Percentiles rank a stretch among this genome's conserved stretches.
Evolutionary conservation across 2,888 invertebrate genomes (phyloP).

Genomic region (Drosophila kanekoi): DNA sequence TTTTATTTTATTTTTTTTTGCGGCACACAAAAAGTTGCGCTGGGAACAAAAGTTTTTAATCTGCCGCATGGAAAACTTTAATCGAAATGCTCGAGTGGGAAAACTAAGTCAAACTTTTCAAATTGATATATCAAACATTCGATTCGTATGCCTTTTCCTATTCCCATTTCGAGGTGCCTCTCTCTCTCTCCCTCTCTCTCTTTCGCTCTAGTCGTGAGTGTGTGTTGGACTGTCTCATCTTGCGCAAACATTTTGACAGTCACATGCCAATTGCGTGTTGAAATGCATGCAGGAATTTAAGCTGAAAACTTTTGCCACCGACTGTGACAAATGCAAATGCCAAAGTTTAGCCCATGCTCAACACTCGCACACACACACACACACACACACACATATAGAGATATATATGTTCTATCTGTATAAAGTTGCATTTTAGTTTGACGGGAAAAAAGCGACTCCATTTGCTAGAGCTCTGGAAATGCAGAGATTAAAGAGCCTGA

Average conservation of each 20-base stretch:
- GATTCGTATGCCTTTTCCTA: constrained; percentile 57
- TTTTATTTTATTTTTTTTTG: constrained; percentile 19
- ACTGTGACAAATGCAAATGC: constrained; percentile 78
- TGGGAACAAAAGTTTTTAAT: constrained; percentile 73
- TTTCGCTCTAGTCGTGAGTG: neutral
- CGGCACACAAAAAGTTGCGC: constrained; percentile 55
- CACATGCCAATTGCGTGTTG: constrained; percentile 77
- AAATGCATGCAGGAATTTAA: constrained; percentile 79
- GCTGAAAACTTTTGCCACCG: constrained; percentile 73
- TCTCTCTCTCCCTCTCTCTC: neutral
- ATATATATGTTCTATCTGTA: neutral
- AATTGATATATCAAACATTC: constrained; percentile 82
- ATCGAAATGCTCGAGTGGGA: constrained; percentile 68
- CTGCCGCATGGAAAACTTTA: constrained; percentile 77
- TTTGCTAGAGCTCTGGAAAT: constrained; percentile 23
- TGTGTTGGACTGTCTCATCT: constrained; percentile 32
- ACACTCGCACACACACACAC: neutral
- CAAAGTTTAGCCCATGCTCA: constrained; percentile 57
- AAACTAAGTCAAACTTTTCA: constrained; percentile 80
- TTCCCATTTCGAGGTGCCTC: neutral
- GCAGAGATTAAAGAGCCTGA: constrained; percentile 12
- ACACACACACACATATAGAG: neutral
- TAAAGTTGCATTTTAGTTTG: constrained; percentile 28
- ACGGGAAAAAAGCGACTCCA: constrained; percentile 45
- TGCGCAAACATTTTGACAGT: constrained; percentile 73